phyloP scores from a whole-genome alignment of 2,888 invertebrate species.

The Atherix ibis region DNA sequence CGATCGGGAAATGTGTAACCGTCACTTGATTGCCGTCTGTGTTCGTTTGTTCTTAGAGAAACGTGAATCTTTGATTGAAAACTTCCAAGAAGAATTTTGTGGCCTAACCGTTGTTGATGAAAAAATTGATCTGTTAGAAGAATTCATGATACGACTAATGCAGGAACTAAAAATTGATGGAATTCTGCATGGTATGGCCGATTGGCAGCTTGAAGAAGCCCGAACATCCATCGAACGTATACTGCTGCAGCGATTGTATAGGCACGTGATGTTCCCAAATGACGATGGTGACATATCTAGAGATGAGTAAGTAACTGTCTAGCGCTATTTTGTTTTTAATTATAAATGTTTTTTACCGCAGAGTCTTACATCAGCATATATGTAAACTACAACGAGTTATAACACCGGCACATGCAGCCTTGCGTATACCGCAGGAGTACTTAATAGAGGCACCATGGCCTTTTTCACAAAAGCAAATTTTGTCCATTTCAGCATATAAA shows the following conservation, averaged over 20 bases:
- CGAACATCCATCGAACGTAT: conserved; percentile 74
- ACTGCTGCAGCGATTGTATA: conserved; percentile 82
- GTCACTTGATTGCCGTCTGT: conserved; percentile 58
- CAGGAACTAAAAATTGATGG: conserved; percentile 52
- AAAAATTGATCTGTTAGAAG: conserved; percentile 75
- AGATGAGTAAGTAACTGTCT: conserved; percentile 53
- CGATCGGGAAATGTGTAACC: conserved; percentile 55
- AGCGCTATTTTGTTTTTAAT: conserved; percentile 3
- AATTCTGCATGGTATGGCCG: conserved; percentile 50
- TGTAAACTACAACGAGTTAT: conserved; percentile 59
- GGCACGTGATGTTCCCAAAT: conserved; percentile 89
- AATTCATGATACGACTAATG: conserved; percentile 56
- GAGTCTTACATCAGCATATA: conserved; percentile 78
- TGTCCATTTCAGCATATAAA: conserved; percentile 77
- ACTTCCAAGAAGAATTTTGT: conserved; percentile 68
- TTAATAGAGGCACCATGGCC: conserved; percentile 92
- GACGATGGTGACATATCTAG: conserved; percentile 87
- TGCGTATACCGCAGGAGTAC: conserved; percentile 66
- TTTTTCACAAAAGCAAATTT: conserved; percentile 80
- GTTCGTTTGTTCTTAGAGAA: conserved; percentile 68
- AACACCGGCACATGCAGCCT: conserved; percentile 63
- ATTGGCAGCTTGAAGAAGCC: conserved; percentile 54
- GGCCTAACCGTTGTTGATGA: conserved; percentile 72
- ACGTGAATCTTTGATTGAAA: conserved; percentile 51
- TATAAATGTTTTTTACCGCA: conserved; percentile 26